Base-by-base conservation (phyloP, 2,113 vertebrate species). In the Columba livia region DNA sequence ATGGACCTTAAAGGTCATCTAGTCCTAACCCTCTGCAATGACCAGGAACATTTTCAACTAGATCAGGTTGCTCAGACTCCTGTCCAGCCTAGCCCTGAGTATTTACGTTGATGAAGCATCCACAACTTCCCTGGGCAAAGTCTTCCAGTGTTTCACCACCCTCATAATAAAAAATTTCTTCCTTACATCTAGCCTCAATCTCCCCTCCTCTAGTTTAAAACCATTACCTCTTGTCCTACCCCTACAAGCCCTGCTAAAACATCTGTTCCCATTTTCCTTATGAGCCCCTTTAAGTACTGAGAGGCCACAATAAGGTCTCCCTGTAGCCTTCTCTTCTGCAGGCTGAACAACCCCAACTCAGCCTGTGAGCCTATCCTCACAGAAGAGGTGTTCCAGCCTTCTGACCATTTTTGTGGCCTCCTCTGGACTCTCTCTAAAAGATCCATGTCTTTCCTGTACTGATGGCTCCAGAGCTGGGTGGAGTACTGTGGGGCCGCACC, bases 391-490 rank as follows among this genome's bases (percentile, higher is more conserved):
- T 10, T 70, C n/a, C n/a, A 50, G 3, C 23, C 10, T 12, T 20
- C 13, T 20, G 42, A 58, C 15, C 32, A 69, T 36, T 26, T 87
- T 38, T n/a, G 9, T 47, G 65, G 11, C 19, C 14, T 75, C 42
- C 29, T 66, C 51, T n/a, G 29, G 82, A n/a, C 42, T 13, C 0
- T 0, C 18, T 48, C 11, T 10, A 58, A 40, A 19, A n/a, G 11
- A 18, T 58, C 34, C 24, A 50, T 25, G 24, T 24, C 25, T 15
- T 25, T 12, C 29, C 6, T 58, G 29, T 51, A 3, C 42, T 58
- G 34, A 32, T 19, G 24, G 12, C 20, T 15, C 24, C 53, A 58
- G 34, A 42, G 15, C 44, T 29, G 34, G 20, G 51, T 0, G 1
- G 29, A 50, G n/a, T 4, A 25, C 12, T 64, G 16, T 25, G 21